Evolutionary conservation across 2,113 vertebrate genomes (phyloP).

Genomic region (Callorhinus ursinus): DNA sequence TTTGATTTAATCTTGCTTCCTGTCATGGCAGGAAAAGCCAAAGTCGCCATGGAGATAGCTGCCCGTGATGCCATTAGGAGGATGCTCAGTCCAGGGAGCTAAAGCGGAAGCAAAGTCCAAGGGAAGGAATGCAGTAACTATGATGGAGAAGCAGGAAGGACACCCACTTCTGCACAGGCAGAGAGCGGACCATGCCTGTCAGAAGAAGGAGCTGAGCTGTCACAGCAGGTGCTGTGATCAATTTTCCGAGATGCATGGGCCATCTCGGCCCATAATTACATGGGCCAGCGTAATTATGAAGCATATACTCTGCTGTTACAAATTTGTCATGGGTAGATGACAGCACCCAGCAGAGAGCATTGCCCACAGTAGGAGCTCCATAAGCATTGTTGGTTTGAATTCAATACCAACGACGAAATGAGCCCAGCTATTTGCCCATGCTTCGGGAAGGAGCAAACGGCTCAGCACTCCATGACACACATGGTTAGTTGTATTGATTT

Average conservation of each 20-base stretch:
- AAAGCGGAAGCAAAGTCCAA: background rate
- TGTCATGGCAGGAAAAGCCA: background rate
- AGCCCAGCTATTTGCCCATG: background rate
- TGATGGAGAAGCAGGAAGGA: background rate
- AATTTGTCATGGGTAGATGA: rapidly evolving
- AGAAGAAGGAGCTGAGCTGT: background rate
- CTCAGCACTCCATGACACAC: background rate
- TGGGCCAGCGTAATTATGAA: rapidly evolving
- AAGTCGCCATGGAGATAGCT: rapidly evolving
- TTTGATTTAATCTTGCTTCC: background rate
- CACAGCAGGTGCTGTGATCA: rapidly evolving
- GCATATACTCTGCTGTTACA: rapidly evolving
- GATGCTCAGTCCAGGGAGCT: background rate
- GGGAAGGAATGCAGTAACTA: rapidly evolving
- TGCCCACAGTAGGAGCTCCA: background rate
- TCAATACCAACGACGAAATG: too few species aligned
- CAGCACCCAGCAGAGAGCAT: rapidly evolving
- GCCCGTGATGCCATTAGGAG: background rate
- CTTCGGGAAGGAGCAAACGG: background rate
- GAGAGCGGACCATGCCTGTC: rapidly evolving
- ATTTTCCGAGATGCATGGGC: rapidly evolving
- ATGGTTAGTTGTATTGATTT: rapidly evolving
- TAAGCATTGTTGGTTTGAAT: rapidly evolving
- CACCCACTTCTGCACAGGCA: rapidly evolving
- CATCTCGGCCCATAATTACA: too few species aligned